Base-by-base conservation (phyloP, 2,113 vertebrate genomes). In the Phycodurus eques region DNA sequence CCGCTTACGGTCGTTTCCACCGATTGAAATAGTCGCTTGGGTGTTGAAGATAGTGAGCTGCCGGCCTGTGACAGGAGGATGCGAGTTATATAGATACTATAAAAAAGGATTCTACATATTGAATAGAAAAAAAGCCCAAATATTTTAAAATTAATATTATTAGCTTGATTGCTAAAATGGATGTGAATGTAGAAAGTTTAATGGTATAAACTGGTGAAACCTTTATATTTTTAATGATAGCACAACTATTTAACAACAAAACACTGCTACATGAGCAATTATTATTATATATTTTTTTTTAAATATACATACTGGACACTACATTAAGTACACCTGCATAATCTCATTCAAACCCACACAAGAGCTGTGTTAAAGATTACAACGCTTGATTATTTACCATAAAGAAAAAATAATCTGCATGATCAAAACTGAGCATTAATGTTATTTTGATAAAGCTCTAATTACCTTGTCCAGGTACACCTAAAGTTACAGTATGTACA, bases 11-110 rank as follows among this genome's bases (percentile, higher is more conserved):
- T 98, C 95, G 70, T 94, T 98, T 51, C 97, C 97, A 6, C 97
- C 97, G 53, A 99, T 96, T 85, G 97, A 95, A 92, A 99, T 99
- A 77, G 96, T 95, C 69, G 97, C 97, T 92, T 99, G 97, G 89
- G 96, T 99, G 95, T 99, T 99, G 95, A 99, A 99, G 94, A 99
- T 98, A 79, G 97, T 99, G 92, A 99, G 91, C 93, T 98, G 97
- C 72, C 97, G 97, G 88, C 97, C 97, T 94, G 89, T 54, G 7
- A 43, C 22, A 20, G 68, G 78, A 47, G 60, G 60, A 66, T 39
- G 79, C 46, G 8, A 0, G 42, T 63, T 7, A 66, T 66, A 17
- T 8, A 47, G n/a, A 31, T 27, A 46, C 12, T 15, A 2, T n/a
- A 7, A 10, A 10, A 63, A 61, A 19, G 13, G 4, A 8, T 8